These are phyloP conservation scores for Heloderma charlesbogerti DNA, from an alignment of 2,113 vertebrate genomes.

Conservation along the genomic window DNA sequence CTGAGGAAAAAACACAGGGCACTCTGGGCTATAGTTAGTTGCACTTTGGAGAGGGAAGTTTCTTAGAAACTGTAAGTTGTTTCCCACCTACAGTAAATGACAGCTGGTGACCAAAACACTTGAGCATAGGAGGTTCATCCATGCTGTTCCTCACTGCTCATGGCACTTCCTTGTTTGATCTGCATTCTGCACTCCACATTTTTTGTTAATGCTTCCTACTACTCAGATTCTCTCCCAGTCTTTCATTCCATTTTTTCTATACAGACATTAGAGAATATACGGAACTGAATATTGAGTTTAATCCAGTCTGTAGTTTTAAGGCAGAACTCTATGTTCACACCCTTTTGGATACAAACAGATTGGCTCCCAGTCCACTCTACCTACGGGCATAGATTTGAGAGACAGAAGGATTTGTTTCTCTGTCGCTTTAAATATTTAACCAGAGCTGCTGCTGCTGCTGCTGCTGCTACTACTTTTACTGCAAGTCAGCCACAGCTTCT, in stretches of 20 bases:
- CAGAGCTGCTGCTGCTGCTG: too few species aligned
- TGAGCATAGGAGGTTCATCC: background rate
- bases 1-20: background rate
- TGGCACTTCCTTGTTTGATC: background rate
- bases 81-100: background rate
- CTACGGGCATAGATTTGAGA: background rate
- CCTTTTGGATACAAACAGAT: background rate
- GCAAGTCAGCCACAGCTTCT: background rate
- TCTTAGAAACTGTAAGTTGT: background rate
- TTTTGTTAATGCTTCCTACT: background rate
- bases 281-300: background rate
- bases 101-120: background rate
- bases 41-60: too few species aligned
- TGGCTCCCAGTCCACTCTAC: background rate
- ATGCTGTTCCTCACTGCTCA: background rate
- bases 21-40: background rate
- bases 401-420: background rate
- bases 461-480: too few species aligned
- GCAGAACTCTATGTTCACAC: background rate
- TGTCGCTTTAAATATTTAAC: background rate
- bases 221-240: conserved; percentile 1
- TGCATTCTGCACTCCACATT: background rate
- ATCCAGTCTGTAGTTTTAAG: background rate
- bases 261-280: background rate
- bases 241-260: background rate